Evolutionary conservation across 2,113 vertebrate species (phyloP), one percentile per base, ranked within the genome.

Genomic region (Cololabis saira): DNA sequence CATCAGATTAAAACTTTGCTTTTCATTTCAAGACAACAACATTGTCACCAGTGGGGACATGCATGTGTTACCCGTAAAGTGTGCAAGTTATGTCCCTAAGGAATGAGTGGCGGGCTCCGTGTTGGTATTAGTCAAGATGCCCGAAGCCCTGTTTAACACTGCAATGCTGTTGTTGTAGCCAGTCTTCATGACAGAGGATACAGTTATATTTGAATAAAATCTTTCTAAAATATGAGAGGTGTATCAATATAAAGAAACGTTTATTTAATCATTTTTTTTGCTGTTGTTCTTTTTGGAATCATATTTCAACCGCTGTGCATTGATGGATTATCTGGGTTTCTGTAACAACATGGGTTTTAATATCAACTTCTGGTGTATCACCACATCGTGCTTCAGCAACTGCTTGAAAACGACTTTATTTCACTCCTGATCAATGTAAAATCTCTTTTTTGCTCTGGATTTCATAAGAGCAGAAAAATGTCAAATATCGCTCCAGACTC

Each of bases 1-100:
- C 80, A 74, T 78, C 82, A 76, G 76, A 91, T 84, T 86, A 71
- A 86, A 83, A 82, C 73, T 72, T 72, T 6, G 41, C 71, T 67
- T 84, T 76, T 81, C 68, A 78, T 74, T 33, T 48, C 0, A 14
- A 80, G 67, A 87, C 60, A 87, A 82, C 74, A 33, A 43, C 57
- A 48, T 52, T 64, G 80, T 86, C 79, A 83, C 69, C 50, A 40
- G 60, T 24, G 42, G 3, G 80, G 74, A 76, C 65, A 44, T 49
- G 65, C 37, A 16, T 19, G 73, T 49, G 65, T 58, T 76, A 43
- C 41, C 43, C 55, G 40, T 61, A 70, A 81, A 80, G 54, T 52
- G 50, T 54, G 77, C 44, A 61, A n/a, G 52, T 54, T 40, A 61
- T 69, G 66, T 84, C 67, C 54, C 70, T 4, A 42, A 55, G 72